Evolutionary conservation across 2,888 invertebrate species (phyloP).

Genomic region (Lochmaea capreae): DNA sequence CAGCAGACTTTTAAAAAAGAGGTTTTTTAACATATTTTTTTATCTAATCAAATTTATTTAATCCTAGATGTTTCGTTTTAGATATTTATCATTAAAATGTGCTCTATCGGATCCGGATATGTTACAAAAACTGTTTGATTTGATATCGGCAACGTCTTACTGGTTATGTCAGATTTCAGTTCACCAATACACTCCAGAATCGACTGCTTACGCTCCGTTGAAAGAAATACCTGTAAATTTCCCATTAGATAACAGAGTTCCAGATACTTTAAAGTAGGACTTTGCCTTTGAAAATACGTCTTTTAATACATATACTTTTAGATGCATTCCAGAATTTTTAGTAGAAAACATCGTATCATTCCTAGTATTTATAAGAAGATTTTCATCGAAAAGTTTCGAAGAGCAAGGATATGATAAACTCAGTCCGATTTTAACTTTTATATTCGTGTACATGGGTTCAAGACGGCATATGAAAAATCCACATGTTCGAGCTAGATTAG

Average conservation of each 20-base stretch:
- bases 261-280: slow-evolving; percentile 75
- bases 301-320: slow-evolving; percentile 59
- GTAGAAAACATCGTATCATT: slow-evolving; percentile 88
- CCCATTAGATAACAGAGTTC: slow-evolving; percentile 74
- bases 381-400: slow-evolving; percentile 73
- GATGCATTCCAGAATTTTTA: slow-evolving; percentile 90
- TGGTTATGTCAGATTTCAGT: slow-evolving; percentile 89
- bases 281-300: not conserved
- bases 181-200: slow-evolving; percentile 62
- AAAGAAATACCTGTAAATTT: slow-evolving; percentile 70
- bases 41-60: slow-evolving; percentile 1
- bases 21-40: slow-evolving; percentile 3
- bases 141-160: slow-evolving; percentile 83
- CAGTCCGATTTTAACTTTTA: slow-evolving; percentile 79
- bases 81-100: slow-evolving; percentile 78
- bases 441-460: slow-evolving; percentile 91
- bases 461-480: slow-evolving; percentile 83
- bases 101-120: slow-evolving; percentile 82
- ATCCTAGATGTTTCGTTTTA: slow-evolving; percentile 59
- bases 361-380: slow-evolving; percentile 80
- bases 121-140: slow-evolving; percentile 76
- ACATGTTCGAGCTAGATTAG: slow-evolving; percentile 89
- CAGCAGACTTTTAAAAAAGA: not conserved
- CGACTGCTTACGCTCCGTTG: slow-evolving; percentile 72
- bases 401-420: slow-evolving; percentile 74